phyloP scores from a whole-genome alignment of 2,888 invertebrate genomes.

The Tyria jacobaeae region DNA sequence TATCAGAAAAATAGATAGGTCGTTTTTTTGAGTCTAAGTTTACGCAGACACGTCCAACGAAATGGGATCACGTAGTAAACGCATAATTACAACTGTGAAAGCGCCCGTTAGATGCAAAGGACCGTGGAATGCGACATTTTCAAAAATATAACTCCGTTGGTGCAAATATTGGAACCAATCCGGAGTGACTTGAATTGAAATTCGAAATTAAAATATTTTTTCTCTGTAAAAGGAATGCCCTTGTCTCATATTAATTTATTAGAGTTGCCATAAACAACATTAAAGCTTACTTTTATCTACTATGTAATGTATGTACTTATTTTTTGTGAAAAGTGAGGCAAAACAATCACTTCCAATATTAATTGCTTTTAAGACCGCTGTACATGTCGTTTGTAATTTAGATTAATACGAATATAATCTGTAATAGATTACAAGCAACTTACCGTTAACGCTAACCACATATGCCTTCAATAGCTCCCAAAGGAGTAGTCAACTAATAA shows the following conservation, averaged over 20 bases:
- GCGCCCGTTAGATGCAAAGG: constrained; percentile 63
- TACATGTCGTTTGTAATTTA: no score
- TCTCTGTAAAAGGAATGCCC: not conserved
- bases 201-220: constrained; percentile 3
- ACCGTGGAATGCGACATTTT: constrained; percentile 47
- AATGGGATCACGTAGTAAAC: constrained; percentile 82
- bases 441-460: not conserved
- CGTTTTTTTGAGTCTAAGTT: constrained; percentile 61
- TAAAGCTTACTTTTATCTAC: no score
- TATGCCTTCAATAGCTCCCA: constrained; percentile 11
- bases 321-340: no score
- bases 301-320: no score
- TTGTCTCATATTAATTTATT: no score
- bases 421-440: not conserved
- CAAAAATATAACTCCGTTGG: constrained; percentile 40
- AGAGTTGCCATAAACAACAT: no score
- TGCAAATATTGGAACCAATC: constrained; percentile 35
- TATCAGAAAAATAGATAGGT: constrained; percentile 48
- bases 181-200: constrained; percentile 5
- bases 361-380: no score
- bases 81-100: constrained; percentile 75
- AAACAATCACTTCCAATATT: no score
- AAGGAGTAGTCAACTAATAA: not conserved
- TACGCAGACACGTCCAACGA: constrained; percentile 72
- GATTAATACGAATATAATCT: no score